A percentile compares a stretch with the other conserved stretches of the same genome.
Evolutionary conservation across 2,797 vertebrate species (phyloP).

Genomic region (Macropus fuliginosus): DNA sequence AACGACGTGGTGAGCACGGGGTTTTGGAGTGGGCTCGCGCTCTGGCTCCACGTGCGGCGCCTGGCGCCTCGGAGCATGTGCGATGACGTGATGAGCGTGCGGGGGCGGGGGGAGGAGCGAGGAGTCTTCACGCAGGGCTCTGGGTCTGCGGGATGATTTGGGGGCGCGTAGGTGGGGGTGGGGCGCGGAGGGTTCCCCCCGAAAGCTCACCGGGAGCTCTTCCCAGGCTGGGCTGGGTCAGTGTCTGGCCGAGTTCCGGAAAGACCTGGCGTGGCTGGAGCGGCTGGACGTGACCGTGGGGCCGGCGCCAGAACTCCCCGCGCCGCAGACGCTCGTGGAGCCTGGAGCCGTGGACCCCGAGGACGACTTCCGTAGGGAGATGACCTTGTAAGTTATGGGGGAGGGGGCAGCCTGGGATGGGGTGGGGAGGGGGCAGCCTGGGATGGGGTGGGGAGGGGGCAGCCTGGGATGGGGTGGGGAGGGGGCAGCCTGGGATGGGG

Average conservation of each 20-base stretch:
- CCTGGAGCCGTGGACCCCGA: slow-evolving; percentile 88
- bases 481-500: background rate
- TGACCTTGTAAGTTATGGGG: slow-evolving; percentile 93
- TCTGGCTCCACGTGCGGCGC: background rate
- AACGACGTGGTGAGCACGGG: slow-evolving; percentile 91
- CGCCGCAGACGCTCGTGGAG: slow-evolving; percentile 73
- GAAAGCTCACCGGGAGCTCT: slow-evolving; percentile 41
- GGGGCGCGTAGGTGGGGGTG: background rate
- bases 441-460: background rate
- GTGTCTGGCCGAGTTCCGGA: slow-evolving; percentile 90
- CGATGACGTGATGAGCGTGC: background rate
- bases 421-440: background rate
- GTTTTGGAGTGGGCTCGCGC: background rate
- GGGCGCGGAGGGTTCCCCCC: background rate
- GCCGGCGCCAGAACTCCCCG: slow-evolving; percentile 81
- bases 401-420: background rate
- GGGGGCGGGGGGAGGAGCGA: background rate
- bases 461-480: background rate
- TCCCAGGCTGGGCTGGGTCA: slow-evolving; percentile 91
- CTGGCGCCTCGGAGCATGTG: background rate
- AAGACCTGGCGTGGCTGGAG: slow-evolving; percentile 92
- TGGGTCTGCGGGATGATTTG: no score
- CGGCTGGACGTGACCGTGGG: slow-evolving; percentile 91
- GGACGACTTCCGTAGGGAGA: slow-evolving; percentile 97
- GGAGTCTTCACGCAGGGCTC: background rate